These are phyloP conservation scores for Cyanoramphus novaezelandiae DNA, from an alignment of 2,113 vertebrate genomes.

Conservation along the genomic window DNA sequence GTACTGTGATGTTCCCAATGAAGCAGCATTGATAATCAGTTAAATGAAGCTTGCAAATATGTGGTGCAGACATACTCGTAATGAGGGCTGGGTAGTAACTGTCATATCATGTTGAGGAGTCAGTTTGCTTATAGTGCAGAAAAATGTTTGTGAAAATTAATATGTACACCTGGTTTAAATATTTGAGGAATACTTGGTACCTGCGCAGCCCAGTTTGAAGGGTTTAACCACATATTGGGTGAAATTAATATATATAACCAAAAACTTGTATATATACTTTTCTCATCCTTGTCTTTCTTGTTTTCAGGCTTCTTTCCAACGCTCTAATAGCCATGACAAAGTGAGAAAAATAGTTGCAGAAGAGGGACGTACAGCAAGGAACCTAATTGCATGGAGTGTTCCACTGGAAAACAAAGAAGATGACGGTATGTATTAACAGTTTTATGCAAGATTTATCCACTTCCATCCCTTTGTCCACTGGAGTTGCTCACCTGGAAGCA, in stretches of 20 bases:
- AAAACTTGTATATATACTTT: not conserved
- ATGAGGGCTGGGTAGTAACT: not conserved
- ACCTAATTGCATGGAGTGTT: constrained; percentile 96
- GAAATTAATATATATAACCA: not conserved
- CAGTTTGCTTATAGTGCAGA: not conserved
- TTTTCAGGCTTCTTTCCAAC: constrained; percentile 90
- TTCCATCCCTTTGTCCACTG: not conserved
- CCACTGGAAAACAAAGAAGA: constrained; percentile 94
- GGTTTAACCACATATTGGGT: not conserved
- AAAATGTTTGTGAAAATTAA: not conserved
- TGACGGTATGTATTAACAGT: constrained; percentile 80
- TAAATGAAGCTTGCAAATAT: not conserved
- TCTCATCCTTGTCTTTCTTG: not conserved
- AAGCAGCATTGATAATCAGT: not conserved
- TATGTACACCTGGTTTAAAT: not conserved
- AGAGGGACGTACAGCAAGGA: constrained; percentile 94
- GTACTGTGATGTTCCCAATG: not conserved
- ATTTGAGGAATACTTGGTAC: not conserved
- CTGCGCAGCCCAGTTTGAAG: fast-evolving
- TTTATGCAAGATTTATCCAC: not conserved
- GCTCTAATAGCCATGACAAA: constrained; percentile 98
- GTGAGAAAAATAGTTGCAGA: constrained; percentile 96
- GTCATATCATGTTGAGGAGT: not conserved
- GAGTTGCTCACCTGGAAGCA: not conserved
- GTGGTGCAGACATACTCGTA: not conserved